Percentiles rank a stretch among this genome's conserved stretches.
Conservation (phyloP, 2,113 vertebrate species). For the Bagarius yarrelli region DNA sequence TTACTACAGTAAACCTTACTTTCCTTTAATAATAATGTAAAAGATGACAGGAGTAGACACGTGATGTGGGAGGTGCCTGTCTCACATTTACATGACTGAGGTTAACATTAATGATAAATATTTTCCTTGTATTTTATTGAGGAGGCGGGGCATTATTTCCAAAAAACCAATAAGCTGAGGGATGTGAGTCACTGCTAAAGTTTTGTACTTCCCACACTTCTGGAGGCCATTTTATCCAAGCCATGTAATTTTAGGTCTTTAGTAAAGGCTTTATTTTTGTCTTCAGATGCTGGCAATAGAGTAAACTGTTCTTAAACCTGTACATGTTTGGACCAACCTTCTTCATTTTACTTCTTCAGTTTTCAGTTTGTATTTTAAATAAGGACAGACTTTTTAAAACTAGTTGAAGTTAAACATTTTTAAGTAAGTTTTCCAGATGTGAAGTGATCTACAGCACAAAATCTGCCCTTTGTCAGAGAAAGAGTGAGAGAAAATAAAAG, state of each 20-base stretch:
- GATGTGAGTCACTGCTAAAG: slow-evolving; percentile 27
- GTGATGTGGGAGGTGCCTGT: slow-evolving; percentile 50
- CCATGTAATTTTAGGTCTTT: slow-evolving; percentile 47
- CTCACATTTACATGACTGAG: slow-evolving; percentile 50
- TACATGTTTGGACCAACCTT: slow-evolving; percentile 14
- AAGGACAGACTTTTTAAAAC: background rate
- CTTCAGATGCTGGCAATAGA: slow-evolving; percentile 22
- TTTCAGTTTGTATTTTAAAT: background rate
- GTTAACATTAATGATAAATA: slow-evolving; percentile 46
- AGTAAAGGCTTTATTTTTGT: slow-evolving; percentile 33
- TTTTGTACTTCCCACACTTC: slow-evolving; percentile 43
- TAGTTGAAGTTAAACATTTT: slow-evolving; percentile 48
- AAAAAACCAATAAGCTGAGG: slow-evolving; percentile 40
- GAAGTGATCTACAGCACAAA: slow-evolving; percentile 68
- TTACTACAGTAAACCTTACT: slow-evolving; percentile 33
- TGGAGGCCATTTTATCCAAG: slow-evolving; percentile 37
- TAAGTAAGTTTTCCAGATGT: slow-evolving; percentile 71
- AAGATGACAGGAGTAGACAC: background rate
- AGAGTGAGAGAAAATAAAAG: slow-evolving; percentile 26
- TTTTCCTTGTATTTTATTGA: slow-evolving; percentile 7
- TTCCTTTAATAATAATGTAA: slow-evolving; percentile 34
- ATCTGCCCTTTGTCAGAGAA: slow-evolving; percentile 54
- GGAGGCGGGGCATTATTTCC: slow-evolving; percentile 31
- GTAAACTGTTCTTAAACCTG: slow-evolving; percentile 19
- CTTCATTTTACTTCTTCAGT: background rate